Base-by-base conservation (phyloP, 2,888 invertebrate species). In the Pyrocoelia pectoralis region DNA sequence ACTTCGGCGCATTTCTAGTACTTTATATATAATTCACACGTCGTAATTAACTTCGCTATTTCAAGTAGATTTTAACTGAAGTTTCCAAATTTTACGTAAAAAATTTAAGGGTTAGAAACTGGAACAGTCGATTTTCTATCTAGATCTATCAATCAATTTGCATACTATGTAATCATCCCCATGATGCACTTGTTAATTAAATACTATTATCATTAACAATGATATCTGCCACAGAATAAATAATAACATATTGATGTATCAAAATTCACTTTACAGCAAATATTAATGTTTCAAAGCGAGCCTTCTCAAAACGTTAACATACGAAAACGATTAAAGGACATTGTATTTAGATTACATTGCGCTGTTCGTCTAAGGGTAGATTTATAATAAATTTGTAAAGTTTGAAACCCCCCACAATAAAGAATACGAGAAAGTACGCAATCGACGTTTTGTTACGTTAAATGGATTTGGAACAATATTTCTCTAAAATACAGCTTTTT, bases 1-100 rank as follows among this genome's bases (percentile, higher is more conserved):
- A 61, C 55, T 58, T 59, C 38, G 56, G 41, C 55, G 29, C 53
- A 53, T 56, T 56, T 62, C 58, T 59, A 52, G 61, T 50, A 49
- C 61, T 60, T 15, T 56, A 55, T 33, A 33, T 56, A 61, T 55
- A 50, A 61, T 55, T 61, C 55, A 61, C 41, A 10, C 15, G n/a
- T 15, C 13, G 40, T 55, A 55, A 61, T 56, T 61, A 55, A n/a
- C 18, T 14, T 48, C 29, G 52, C 59, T 53, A 19, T 53, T 59
- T 59, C 17, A 13, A 49, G 48, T 59, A 33, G 9, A 18, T 28
- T 50, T 15, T 15, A 43, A 15, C 17, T 3, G 13, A 12, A 43
- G 13, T 43, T 15, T 15, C 8, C 5, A 15, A 15, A 13, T 13
- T 48, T 19, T 50, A 50, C 14, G 12, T 50, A 28, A 50, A 28